Conservation (phyloP, 2,797 vertebrate species). For the Mormyrus hasselquistii region DNA sequence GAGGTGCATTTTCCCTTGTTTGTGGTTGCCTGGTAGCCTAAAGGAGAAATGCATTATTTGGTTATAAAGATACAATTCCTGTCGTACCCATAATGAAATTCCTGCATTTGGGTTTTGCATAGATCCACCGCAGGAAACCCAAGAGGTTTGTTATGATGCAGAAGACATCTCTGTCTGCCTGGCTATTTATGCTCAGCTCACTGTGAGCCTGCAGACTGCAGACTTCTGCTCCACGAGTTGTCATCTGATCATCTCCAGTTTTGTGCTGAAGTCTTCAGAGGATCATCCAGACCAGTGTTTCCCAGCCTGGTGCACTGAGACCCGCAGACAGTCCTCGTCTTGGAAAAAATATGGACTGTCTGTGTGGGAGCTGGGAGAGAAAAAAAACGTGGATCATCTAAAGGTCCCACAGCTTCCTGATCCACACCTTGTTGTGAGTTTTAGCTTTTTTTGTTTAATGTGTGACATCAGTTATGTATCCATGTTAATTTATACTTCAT, state of each 20-base stretch:
- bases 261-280: conserved; percentile 53
- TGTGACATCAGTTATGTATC: background rate
- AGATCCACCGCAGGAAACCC: background rate
- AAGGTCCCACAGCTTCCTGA: background rate
- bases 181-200: conserved; percentile 37
- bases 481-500: background rate
- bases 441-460: background rate
- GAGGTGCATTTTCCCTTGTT: background rate
- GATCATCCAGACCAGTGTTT: conserved; percentile 39
- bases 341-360: background rate
- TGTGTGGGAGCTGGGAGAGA: background rate
- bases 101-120: background rate
- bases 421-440: background rate
- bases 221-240: conserved; percentile 53
- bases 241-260: conserved; percentile 48
- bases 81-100: background rate
- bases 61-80: background rate
- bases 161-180: background rate
- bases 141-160: background rate
- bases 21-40: background rate
- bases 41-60: background rate
- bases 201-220: conserved; percentile 41
- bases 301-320: background rate
- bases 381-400: background rate
- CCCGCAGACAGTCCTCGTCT: background rate